A percentile compares a stretch with the other conserved stretches of the same genome.
These are phyloP conservation scores for Eristalis pertinax DNA, from an alignment of 2,888 invertebrate species.

Conservation along the genomic window DNA sequence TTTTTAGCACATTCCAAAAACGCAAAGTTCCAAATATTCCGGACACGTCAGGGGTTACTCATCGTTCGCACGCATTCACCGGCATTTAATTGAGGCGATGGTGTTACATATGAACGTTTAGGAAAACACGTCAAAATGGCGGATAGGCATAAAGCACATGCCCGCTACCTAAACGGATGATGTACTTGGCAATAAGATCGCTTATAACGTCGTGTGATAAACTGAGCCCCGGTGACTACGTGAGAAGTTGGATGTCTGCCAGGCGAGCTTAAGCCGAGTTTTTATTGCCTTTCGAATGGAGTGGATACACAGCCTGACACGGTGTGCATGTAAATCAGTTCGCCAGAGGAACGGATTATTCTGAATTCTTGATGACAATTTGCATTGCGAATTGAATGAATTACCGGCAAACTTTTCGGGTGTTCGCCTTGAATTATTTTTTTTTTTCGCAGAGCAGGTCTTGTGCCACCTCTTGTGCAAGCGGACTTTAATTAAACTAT, in stretches of 20 bases:
- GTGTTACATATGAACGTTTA: background rate
- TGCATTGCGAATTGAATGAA: background rate
- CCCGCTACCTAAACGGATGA: background rate
- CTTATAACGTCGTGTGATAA: background rate
- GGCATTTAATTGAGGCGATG: background rate
- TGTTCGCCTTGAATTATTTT: background rate
- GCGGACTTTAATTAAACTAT: background rate
- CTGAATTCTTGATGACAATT: background rate
- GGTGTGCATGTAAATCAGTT: background rate
- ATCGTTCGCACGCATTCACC: background rate
- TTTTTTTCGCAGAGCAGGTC: background rate
- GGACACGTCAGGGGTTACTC: background rate
- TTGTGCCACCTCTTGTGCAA: background rate
- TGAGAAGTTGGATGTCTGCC: background rate
- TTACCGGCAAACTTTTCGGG: background rate
- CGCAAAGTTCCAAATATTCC: background rate
- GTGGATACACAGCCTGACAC: background rate
- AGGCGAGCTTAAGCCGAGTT: background rate
- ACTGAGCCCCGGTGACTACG: background rate
- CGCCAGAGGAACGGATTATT: background rate
- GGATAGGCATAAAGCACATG: background rate
- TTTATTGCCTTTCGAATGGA: background rate
- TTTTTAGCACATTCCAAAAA: background rate
- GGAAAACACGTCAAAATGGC: background rate
- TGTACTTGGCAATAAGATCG: background rate